Evolutionary conservation across 2,113 vertebrate species (phyloP), one percentile per base, ranked within the genome.

Genomic region (Psittacula cyanocephala): DNA sequence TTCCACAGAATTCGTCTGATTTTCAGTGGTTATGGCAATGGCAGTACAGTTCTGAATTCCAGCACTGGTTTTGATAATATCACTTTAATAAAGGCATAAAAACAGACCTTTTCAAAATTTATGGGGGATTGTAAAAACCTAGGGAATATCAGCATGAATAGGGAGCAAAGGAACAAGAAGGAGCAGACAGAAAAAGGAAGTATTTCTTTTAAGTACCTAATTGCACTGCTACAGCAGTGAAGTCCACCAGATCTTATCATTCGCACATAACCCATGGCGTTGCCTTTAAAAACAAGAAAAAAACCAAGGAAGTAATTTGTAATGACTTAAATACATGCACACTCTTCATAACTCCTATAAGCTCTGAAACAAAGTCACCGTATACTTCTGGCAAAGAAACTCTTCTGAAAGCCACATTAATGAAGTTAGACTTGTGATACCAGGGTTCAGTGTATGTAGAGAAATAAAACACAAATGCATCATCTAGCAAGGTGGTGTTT

Each of bases 231-330:
- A 96, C 99, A 99, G 88, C 99, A 99, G 91, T 99, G 99, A 80
- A 99, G 98, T 62, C 99, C 99, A 81, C 99, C 99, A 59, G 99
- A 99, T 81, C 99, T 98, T 96, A 99, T 99, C 99, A 99, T 99
- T 15, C 99, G 98, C 60, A 99, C 98, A 27, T 99, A 99, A 77
- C 99, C 99, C 99, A 99, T 99, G 39, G 99, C 99, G 1, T 99
- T 99, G 64, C 99, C 99, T 99, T 95, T 39, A 96, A 97, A 96
- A 95, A 64, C 18, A 96, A n/a, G 43, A 29, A 20, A 59, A 17
- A 53, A 84, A 81, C 57, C 5, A 87, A 70, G 47, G 25, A 80
- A 82, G 20, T 15, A 49, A 85, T 39, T 81, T 22, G 7, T n/a
- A 64, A 35, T 65, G 75, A 95, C 39, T 88, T 64, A 95, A 70